These are phyloP conservation scores for Sminthurides bifidus DNA, from an alignment of 1,140 invertebrate genomes.

Conservation along the genomic window DNA sequence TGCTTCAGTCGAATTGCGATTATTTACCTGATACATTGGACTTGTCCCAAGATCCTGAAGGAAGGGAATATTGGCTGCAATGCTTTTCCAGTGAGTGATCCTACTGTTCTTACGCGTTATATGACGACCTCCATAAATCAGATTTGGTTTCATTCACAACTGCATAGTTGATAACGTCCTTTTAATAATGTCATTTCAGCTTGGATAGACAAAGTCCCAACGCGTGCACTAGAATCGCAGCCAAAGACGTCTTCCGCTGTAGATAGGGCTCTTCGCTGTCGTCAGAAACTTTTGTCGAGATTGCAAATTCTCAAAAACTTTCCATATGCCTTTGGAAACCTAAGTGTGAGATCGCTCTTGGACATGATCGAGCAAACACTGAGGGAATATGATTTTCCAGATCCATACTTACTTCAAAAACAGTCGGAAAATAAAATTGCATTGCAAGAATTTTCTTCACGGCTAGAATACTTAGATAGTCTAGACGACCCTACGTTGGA, in stretches of 20 bases:
- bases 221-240: constrained; percentile 60
- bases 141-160: not conserved
- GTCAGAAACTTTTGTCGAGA: constrained; percentile 68
- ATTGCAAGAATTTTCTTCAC: constrained; percentile 41
- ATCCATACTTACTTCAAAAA: constrained; percentile 64
- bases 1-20: constrained; percentile 46
- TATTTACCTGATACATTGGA: constrained; percentile 86
- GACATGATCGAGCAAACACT: constrained; percentile 86
- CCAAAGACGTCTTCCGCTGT: constrained; percentile 55
- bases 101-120: not conserved
- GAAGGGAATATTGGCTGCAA: constrained; percentile 81
- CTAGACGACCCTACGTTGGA: constrained; percentile 45
- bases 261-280: constrained; percentile 66
- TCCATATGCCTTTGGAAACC: constrained; percentile 70
- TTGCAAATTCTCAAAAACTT: constrained; percentile 63
- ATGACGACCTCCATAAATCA: not conserved
- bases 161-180: not conserved
- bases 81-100: constrained; percentile 65
- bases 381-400: constrained; percentile 79
- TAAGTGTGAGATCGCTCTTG: constrained; percentile 75
- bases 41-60: constrained; percentile 68
- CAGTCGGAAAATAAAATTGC: constrained; percentile 55
- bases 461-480: constrained; percentile 44
- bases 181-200: constrained; percentile 8
- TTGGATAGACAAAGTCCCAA: constrained; percentile 24